Conservation (phyloP, 2,113 vertebrate species). For the Polypterus senegalus region DNA sequence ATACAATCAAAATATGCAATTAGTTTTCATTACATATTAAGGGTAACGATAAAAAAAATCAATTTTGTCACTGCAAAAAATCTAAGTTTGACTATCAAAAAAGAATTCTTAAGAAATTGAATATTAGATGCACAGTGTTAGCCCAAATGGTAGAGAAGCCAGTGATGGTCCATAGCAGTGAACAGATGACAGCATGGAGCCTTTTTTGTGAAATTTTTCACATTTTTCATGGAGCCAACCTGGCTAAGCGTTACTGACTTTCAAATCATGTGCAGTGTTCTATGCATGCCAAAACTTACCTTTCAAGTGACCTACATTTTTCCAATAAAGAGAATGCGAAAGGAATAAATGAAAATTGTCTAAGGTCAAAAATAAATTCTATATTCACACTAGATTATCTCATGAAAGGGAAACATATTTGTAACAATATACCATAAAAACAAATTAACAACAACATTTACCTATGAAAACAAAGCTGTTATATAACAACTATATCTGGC, state of each 20-base stretch:
- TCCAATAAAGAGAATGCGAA: conserved; percentile 70
- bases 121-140: conserved; percentile 28
- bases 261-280: conserved; percentile 43
- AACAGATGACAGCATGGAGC: conserved; percentile 12
- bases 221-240: conserved; percentile 35
- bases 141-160: conserved; percentile 30
- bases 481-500: neutral
- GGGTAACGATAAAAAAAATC: too few relatives aligned
- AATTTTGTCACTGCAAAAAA: too few relatives aligned
- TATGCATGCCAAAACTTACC: conserved; percentile 71
- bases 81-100: too few relatives aligned
- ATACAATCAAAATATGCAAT: too few relatives aligned
- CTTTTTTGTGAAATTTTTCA: too few relatives aligned
- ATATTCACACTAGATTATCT: conserved; percentile 29
- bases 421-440: too few relatives aligned
- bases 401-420: neutral
- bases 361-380: conserved; percentile 64
- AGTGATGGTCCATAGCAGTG: conserved; percentile 39
- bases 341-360: conserved; percentile 70
- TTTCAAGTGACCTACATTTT: conserved; percentile 75
- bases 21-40: too few relatives aligned
- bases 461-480: neutral
- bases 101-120: too few relatives aligned
- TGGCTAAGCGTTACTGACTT: conserved; percentile 30
- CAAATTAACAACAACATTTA: too few relatives aligned